Percentiles rank a stretch among this genome's conserved stretches.
phyloP scores from a whole-genome alignment of 2,888 invertebrate species.

The Rhagophthalmus giganteus region DNA sequence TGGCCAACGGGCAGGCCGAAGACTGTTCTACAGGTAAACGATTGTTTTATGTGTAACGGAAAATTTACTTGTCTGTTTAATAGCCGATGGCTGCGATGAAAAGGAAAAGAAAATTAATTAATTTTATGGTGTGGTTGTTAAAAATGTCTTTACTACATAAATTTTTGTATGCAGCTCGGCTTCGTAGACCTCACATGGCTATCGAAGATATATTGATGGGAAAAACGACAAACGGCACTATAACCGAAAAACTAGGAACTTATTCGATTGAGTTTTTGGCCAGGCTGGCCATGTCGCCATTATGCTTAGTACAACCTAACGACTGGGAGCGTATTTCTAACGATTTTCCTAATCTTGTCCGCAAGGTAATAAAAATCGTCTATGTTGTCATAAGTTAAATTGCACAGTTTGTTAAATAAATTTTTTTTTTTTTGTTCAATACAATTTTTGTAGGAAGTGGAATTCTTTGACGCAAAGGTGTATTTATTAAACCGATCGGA shows the following conservation, averaged over 20 bases:
- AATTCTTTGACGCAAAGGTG: slow-evolving; percentile 53
- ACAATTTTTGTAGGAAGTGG: slow-evolving; percentile 45
- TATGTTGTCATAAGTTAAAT: too few species aligned
- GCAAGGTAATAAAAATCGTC: slow-evolving; percentile 53
- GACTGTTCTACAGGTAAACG: slow-evolving; percentile 16
- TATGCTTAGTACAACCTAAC: slow-evolving; percentile 57
- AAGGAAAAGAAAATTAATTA: slow-evolving; percentile 4
- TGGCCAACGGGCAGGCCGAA: slow-evolving; percentile 39
- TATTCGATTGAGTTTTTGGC: slow-evolving; percentile 58
- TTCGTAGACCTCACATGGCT: slow-evolving; percentile 49
- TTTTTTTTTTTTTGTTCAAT: slow-evolving; percentile 25
- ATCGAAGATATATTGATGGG: slow-evolving; percentile 49
- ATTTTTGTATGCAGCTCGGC: slow-evolving; percentile 34
- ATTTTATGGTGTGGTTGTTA: slow-evolving; percentile 6
- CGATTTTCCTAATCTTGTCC: slow-evolving; percentile 58
- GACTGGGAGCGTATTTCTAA: slow-evolving; percentile 60
- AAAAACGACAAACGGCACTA: slow-evolving; percentile 35
- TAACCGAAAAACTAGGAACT: slow-evolving; percentile 16
- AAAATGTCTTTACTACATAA: slow-evolving; percentile 1
- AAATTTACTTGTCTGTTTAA: background rate
- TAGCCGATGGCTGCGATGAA: slow-evolving; percentile 1
- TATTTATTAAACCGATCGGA: slow-evolving; percentile 50
- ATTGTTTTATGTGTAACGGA: background rate
- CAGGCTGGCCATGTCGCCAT: slow-evolving; percentile 60
- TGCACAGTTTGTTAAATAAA: background rate